Conservation (phyloP, 2,797 vertebrate species). For the Esox masquinongy region DNA sequence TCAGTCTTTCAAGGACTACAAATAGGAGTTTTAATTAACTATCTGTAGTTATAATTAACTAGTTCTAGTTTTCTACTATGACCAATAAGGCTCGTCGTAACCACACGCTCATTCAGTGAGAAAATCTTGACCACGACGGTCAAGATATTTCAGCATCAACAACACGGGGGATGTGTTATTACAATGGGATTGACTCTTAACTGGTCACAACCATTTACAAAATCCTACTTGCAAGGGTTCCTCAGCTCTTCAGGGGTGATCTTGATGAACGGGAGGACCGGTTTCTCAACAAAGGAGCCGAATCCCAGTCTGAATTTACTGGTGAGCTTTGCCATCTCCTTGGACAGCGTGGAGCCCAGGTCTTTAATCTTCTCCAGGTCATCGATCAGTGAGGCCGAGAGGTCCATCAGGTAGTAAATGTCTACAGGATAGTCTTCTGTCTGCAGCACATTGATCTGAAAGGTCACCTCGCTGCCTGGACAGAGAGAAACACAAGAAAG, state of each 20-base stretch:
- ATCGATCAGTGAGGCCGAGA: slow-evolving; percentile 94
- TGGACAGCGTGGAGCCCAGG: slow-evolving; percentile 88
- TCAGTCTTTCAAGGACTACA: not conserved
- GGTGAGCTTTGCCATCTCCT: slow-evolving; percentile 93
- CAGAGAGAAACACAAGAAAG: slow-evolving; percentile 27
- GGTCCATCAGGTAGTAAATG: slow-evolving; percentile 98
- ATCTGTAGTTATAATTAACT: not conserved
- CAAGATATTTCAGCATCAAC: not conserved
- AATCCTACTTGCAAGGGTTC: slow-evolving; percentile 93
- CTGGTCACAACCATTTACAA: not conserved
- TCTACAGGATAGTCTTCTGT: slow-evolving; percentile 96
- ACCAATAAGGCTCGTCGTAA: too few relatives aligned
- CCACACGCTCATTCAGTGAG: slow-evolving; percentile 4
- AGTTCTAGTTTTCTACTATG: too few relatives aligned
- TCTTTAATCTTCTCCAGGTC: slow-evolving; percentile 91
- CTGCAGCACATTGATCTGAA: slow-evolving; percentile 90
- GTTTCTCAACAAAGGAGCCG: slow-evolving; percentile 98
- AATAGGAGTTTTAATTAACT: not conserved
- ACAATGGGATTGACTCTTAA: not conserved
- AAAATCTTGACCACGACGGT: not conserved
- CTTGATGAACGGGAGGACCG: slow-evolving; percentile 91
- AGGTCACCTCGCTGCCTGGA: slow-evolving; percentile 83
- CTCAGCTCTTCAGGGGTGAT: slow-evolving; percentile 81
- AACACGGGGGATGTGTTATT: not conserved
- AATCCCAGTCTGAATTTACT: slow-evolving; percentile 97